Evolutionary conservation across 2,888 invertebrate genomes (phyloP), one percentile per base, ranked within the genome.

Genomic region (Ariolimax columbianus): DNA sequence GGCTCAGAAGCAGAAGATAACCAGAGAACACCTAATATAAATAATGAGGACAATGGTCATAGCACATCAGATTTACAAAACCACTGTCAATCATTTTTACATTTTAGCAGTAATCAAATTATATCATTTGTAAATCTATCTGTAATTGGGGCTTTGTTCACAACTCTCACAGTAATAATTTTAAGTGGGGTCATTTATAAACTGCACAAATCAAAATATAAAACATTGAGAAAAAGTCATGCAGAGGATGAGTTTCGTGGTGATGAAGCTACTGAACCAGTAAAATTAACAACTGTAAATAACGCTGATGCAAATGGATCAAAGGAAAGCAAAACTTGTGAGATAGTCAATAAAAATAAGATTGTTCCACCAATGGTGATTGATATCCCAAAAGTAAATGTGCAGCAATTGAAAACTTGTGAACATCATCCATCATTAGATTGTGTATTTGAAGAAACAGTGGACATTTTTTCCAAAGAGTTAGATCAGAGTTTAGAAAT

Each of bases 401-500:
- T 23, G 3, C 38, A 78, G 26, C 43, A 40, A 19, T 77, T 26
- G 19, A 47, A 43, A 75, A 51, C 38, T 30, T 26, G 73, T 26
- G 26, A 77, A 30, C 19, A 36, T 26, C 68, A 40, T 47, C 77
- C 82, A 14, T 81, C 82, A 40, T 38, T 77, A n/a, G 70, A 73
- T 17, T 79, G 78, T 19, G 89, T 91, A 79, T 85, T 91, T n/a
- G 87, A 87, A 66, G 81, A 85, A 40, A 91, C 90, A 4, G 82
- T 87, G 38, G 89, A 89, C 36, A 88, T 88, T 40, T 86, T 91
- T 55, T 88, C 89, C 77, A 83, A 86, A 43, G 89, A 91, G 82
- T 87, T 91, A n/a, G 91, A 91, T 82, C 88, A 86, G 78, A 77
- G 88, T 43, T 83, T 91, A n/a, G 86, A 82, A 38, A 78, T 78